phyloP scores from a whole-genome alignment of 2,797 vertebrate genomes.

The Rhabdomys pumilio region DNA sequence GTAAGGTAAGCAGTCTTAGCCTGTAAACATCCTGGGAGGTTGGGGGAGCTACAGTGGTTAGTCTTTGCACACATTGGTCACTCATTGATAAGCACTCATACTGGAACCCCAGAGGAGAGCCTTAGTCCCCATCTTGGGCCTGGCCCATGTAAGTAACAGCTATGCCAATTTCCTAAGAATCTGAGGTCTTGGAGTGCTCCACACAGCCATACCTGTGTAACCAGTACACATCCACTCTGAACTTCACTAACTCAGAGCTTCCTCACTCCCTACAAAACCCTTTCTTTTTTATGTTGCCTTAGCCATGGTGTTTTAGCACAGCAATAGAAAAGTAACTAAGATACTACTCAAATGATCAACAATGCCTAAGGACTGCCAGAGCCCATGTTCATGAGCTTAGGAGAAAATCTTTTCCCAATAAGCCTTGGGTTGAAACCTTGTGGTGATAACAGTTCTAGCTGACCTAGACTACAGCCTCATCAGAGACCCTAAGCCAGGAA shows the following conservation, averaged over 20 bases:
- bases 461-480: not conserved
- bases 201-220: not conserved
- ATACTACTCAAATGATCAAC: not conserved
- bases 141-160: not conserved
- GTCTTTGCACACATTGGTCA: not conserved
- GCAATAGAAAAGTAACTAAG: not conserved
- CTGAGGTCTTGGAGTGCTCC: not conserved
- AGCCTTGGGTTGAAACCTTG: not conserved
- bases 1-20: not conserved
- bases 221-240: not conserved
- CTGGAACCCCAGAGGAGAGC: not conserved
- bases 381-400: not conserved
- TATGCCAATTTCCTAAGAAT: not conserved
- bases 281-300: not conserved
- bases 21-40: not conserved
- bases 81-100: not conserved
- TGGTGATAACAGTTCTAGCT: not conserved
- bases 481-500: not conserved
- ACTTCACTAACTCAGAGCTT: not conserved
- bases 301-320: not conserved
- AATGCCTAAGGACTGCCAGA: not conserved
- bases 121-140: not conserved
- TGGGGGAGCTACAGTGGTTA: not conserved
- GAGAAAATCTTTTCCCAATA: not conserved
- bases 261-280: not conserved